Percentiles rank a stretch among this genome's conserved stretches.
Evolutionary conservation across 35 echinoderm and acorn worm species (phyloP).

Genomic region (Ptychodera flava): DNA sequence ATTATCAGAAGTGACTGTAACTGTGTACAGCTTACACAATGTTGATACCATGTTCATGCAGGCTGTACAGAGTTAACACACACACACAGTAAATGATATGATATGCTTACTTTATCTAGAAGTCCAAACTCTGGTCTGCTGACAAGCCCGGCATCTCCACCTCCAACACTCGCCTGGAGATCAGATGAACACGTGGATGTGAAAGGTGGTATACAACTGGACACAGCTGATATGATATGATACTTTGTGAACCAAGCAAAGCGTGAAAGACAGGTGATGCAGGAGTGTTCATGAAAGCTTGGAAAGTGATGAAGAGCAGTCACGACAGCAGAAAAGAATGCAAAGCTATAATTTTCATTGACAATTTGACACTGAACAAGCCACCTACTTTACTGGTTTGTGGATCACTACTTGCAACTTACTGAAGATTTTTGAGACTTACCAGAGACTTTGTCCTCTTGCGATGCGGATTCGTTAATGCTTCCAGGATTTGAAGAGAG

Average conservation of each 20-base stretch:
- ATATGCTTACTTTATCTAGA: conserved; percentile 13
- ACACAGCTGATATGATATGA: neutral
- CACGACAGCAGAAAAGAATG: neutral
- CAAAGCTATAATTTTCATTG: neutral
- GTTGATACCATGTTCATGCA: too few relatives aligned
- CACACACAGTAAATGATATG: too few relatives aligned
- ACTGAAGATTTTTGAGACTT: too few relatives aligned
- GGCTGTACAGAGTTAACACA: too few relatives aligned
- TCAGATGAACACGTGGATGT: too few relatives aligned
- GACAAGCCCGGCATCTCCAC: conserved; percentile 15
- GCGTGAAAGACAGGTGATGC: neutral
- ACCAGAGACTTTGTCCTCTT: conserved; percentile 65
- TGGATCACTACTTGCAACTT: too few relatives aligned
- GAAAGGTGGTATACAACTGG: too few relatives aligned
- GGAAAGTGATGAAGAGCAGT: neutral
- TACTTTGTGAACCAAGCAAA: neutral
- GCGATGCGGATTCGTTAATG: conserved; percentile 50
- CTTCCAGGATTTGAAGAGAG: conserved; percentile 72
- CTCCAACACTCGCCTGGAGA: conserved; percentile 32
- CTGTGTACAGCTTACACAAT: too few relatives aligned
- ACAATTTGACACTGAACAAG: too few relatives aligned
- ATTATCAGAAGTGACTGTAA: too few relatives aligned
- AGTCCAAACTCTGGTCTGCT: conserved; percentile 38
- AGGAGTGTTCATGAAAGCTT: neutral
- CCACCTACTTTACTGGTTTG: too few relatives aligned